Base-by-base conservation (phyloP, 2,113 vertebrate species). In the Microtus oregoni region DNA sequence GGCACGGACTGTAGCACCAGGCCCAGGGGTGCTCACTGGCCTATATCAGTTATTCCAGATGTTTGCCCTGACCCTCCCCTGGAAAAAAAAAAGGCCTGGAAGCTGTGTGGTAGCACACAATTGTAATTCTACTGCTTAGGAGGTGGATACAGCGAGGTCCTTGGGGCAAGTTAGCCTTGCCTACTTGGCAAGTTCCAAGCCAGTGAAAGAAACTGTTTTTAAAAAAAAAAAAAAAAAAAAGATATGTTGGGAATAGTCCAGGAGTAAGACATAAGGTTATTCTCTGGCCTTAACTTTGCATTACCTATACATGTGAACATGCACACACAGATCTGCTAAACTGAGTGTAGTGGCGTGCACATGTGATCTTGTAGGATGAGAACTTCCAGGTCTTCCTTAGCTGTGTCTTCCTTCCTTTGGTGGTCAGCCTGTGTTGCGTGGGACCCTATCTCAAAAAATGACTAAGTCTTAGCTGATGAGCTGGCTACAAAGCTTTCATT, bases 21-120 rank as follows among this genome's bases (percentile, higher is more conserved):
- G 17, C 32, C 47, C 13, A 10, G 32, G 20, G 14, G 9, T 20
- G 1, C 20, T 24, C 61, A 0, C 41, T 41, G 2, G 9, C 58
- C 14, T 20, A 2, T 11, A 1, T 6, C 44, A 50, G 20, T 90
- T 52, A 0, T 50, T 47, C 63, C 58, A 22, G 63, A 47, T 75
- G 0, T 78, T 38, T 68, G 35, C 9, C 19, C 30, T 12, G 44
- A 24, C 47, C 38, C 38, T 26, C 5, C 19, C 11, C 35, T n/a
- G 35, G 35, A 12, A 20, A 8, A 35, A 8, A 52, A 41, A 65
- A 38, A 58, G 41, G 20, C 91, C 35, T 55, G n/a, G 50, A 50
- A 24, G 65, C 30, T 6, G 17, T 22, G 44, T 50, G 17, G 19
- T 86, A 65, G 83, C 17, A 14, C 52, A 14, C 15, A 67, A 22